These are phyloP conservation scores for Poecilus cupreus DNA, from an alignment of 2,888 invertebrate species.

Conservation along the genomic window DNA sequence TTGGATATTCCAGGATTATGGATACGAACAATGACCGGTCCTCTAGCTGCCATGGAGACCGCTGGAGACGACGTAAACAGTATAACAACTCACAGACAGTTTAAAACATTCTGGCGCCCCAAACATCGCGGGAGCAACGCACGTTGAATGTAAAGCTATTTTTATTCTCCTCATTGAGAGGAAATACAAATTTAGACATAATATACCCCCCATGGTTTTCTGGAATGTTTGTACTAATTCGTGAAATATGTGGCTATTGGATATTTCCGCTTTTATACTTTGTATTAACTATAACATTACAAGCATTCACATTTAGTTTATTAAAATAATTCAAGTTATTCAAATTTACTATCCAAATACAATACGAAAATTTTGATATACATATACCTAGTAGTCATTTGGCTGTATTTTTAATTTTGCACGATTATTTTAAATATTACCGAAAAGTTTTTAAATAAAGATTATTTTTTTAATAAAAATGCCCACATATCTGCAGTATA, in stretches of 20 bases:
- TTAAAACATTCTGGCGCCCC: not conserved
- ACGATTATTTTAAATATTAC: no score
- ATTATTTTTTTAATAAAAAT: no score
- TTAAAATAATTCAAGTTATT: no score
- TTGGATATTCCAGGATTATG: conserved; percentile 31
- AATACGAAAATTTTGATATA: no score
- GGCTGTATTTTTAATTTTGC: no score
- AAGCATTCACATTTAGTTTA: not conserved
- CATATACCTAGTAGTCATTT: no score
- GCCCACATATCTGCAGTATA: no score
- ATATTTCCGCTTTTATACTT: not conserved
- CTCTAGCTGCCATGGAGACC: conserved; percentile 17
- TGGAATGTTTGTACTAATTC: conserved; percentile 6
- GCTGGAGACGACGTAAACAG: not conserved
- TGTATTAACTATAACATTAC: not conserved
- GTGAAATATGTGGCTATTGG: not conserved
- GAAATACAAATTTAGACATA: conserved; percentile 53
- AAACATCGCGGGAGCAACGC: conserved; percentile 44
- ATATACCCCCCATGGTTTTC: conserved; percentile 14
- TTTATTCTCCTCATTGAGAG: conserved; percentile 32
- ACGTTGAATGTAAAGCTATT: conserved; percentile 28
- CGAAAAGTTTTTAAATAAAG: no score
- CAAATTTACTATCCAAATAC: no score
- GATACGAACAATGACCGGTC: conserved; percentile 49
- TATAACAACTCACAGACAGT: not conserved